Evolutionary conservation across 2,113 vertebrate species (phyloP).

Genomic region (Cyanoderma ruficeps): DNA sequence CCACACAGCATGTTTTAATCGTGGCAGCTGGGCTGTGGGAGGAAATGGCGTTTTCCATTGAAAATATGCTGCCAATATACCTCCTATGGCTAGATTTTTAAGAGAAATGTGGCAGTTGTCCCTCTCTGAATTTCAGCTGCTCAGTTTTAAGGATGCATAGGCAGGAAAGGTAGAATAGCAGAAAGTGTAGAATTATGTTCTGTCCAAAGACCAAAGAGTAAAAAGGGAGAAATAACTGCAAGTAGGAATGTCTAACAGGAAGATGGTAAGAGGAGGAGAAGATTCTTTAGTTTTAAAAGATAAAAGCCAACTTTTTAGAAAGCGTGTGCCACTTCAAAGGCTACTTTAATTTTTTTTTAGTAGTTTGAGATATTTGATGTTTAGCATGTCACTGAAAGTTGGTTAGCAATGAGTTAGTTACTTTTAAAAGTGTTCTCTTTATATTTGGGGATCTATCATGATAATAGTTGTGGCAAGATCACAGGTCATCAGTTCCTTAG

Average conservation of each 20-base stretch:
- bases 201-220: background rate
- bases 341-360: background rate
- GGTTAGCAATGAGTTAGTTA: background rate
- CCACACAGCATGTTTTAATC: conserved; percentile 47
- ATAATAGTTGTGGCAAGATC: background rate
- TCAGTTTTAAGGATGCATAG: background rate
- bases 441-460: background rate
- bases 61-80: conserved; percentile 46
- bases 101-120: background rate
- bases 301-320: background rate
- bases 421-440: background rate
- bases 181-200: background rate
- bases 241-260: background rate
- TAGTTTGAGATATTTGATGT: background rate
- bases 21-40: conserved; percentile 57
- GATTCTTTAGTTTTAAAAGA: background rate
- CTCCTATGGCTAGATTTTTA: conserved; percentile 4
- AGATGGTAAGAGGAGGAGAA: background rate
- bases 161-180: background rate
- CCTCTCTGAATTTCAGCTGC: background rate
- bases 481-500: background rate
- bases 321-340: background rate
- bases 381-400: background rate
- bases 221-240: background rate
- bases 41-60: conserved; percentile 44